Conservation (phyloP, 2,888 invertebrate species). For the Heliconius ismenius region DNA sequence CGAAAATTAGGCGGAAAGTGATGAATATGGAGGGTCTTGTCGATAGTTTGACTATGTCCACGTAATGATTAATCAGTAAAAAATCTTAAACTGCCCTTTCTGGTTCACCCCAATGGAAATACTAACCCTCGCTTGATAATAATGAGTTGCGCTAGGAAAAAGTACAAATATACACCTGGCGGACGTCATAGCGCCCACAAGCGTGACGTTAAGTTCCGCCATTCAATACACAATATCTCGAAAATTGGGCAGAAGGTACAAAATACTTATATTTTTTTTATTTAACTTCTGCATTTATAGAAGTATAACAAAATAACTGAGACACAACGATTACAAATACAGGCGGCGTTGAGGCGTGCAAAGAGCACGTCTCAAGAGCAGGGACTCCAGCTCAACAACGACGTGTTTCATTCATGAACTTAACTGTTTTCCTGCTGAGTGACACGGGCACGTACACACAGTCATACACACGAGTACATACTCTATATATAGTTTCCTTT, state of each 20-base stretch:
- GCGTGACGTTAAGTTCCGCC: background rate
- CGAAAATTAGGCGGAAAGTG: too few species aligned
- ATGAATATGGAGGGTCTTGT: too few species aligned
- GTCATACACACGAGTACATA: background rate
- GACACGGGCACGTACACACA: background rate
- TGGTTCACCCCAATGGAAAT: background rate
- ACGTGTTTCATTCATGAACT: conserved; percentile 36
- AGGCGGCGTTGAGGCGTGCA: too few species aligned
- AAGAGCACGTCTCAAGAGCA: too few species aligned
- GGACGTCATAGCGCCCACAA: background rate
- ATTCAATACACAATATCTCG: background rate
- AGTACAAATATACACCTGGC: background rate
- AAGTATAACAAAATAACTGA: too few species aligned
- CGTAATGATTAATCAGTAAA: too few species aligned
- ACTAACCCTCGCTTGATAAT: background rate
- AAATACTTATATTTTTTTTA: too few species aligned
- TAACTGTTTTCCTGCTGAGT: conserved; percentile 30
- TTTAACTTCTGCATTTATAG: too few species aligned
- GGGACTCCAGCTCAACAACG: background rate
- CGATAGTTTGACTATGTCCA: too few species aligned
- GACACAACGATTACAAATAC: too few species aligned
- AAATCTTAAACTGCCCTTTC: background rate
- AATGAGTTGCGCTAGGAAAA: background rate
- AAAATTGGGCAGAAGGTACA: background rate
- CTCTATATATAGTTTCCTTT: conserved; percentile 27